phyloP scores from a whole-genome alignment of 2,797 vertebrate species.

The Lophius americanus region DNA sequence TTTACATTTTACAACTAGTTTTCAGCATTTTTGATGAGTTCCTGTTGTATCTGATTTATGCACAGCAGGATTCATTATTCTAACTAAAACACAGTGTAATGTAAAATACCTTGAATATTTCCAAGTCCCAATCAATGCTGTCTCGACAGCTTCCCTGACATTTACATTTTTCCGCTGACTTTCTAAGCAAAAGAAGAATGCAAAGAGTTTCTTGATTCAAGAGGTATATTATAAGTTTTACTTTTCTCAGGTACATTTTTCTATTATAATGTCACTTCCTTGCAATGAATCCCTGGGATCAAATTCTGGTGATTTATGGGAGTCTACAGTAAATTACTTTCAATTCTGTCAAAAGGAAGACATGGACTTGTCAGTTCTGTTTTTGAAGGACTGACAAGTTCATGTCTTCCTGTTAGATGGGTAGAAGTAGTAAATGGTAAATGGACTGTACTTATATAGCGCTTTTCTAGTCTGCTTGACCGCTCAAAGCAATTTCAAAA shows the following conservation, averaged over 20 bases:
- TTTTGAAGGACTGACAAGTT: too few species aligned
- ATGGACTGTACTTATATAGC: too few species aligned
- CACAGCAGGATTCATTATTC: not conserved
- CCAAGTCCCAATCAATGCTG: slow-evolving; percentile 14
- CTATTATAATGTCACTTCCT: not conserved
- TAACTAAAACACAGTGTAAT: slow-evolving; percentile 15
- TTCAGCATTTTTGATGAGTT: not conserved
- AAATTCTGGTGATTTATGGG: not conserved
- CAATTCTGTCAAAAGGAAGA: too few species aligned
- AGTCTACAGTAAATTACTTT: too few species aligned
- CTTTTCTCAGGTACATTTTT: not conserved
- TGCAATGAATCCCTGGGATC: not conserved
- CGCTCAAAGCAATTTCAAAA: too few species aligned
- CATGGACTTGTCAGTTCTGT: too few species aligned
- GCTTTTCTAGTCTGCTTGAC: too few species aligned
- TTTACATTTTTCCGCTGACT: slow-evolving; percentile 23
- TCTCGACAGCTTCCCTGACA: too few species aligned
- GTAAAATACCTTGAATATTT: slow-evolving; percentile 8
- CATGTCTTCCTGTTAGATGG: too few species aligned
- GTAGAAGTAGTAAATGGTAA: too few species aligned
- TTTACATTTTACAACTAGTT: slow-evolving; percentile 10
- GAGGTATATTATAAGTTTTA: not conserved
- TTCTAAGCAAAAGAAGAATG: not conserved
- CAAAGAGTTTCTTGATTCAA: not conserved
- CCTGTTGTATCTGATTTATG: slow-evolving; percentile 1